A percentile compares a stretch with the other conserved stretches of the same genome.
Conservation (phyloP, 2,113 vertebrate species). For the Porphyrio hochstetteri region DNA sequence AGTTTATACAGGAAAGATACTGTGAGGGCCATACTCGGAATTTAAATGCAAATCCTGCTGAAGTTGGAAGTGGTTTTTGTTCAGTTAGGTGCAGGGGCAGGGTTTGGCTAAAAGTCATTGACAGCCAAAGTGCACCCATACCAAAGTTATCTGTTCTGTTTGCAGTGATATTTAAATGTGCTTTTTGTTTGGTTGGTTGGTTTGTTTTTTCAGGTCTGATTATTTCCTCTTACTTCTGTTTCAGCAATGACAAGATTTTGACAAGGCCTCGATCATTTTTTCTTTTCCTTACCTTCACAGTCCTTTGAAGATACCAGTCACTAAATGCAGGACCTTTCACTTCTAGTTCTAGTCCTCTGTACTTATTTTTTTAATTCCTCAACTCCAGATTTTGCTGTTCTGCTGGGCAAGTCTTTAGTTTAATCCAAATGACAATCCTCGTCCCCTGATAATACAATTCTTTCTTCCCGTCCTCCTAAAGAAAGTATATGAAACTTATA, state of each 20-base stretch:
- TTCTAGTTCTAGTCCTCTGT: constrained; percentile 38
- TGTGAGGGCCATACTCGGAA: background rate
- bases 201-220: background rate
- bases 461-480: constrained; percentile 38
- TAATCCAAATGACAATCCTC: constrained; percentile 54
- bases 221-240: background rate
- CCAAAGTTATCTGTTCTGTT: background rate
- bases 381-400: constrained; percentile 50
- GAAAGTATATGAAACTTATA: constrained; percentile 39
- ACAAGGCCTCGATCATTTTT: background rate
- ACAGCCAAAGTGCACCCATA: background rate
- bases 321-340: constrained; percentile 29
- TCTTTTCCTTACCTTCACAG: constrained; percentile 40
- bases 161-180: background rate
- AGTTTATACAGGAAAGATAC: background rate
- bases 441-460: constrained; percentile 36
- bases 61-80: background rate
- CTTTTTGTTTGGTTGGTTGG: too few relatives aligned
- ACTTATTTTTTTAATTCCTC: constrained; percentile 44
- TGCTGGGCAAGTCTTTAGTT: constrained; percentile 50
- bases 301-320: constrained; percentile 38
- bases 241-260: constrained; percentile 26
- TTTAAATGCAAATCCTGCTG: background rate
- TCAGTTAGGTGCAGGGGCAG: background rate
- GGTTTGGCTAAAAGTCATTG: background rate